Evolutionary conservation across 2,797 vertebrate species (phyloP).

Genomic region (Aldrovandia affinis): DNA sequence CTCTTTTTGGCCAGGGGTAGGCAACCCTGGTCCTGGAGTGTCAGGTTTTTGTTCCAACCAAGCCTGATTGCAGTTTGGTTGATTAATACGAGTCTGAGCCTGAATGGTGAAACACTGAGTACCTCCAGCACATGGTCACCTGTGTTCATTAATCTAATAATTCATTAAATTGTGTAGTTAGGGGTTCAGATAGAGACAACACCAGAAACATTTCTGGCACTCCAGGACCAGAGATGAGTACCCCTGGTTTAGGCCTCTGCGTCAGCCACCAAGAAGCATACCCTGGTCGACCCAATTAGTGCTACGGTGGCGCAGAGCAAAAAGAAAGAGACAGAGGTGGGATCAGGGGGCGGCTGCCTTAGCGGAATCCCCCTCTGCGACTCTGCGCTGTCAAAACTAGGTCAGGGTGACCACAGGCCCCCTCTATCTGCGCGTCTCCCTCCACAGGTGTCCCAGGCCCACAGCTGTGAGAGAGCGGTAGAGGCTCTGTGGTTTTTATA

Average conservation of each 20-base stretch:
- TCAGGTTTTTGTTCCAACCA: too few species aligned
- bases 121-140: too few species aligned
- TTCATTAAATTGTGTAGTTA: neutral
- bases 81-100: too few species aligned
- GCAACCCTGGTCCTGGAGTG: too few species aligned
- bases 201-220: too few species aligned
- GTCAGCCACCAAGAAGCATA: neutral
- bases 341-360: neutral
- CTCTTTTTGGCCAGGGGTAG: too few species aligned
- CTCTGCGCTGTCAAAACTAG: slow-evolving; percentile 25
- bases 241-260: neutral
- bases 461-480: slow-evolving; percentile 32
- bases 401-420: slow-evolving; percentile 34
- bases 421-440: slow-evolving; percentile 1
- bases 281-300: neutral
- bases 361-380: neutral
- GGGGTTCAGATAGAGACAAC: too few species aligned
- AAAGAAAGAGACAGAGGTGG: neutral
- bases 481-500: slow-evolving; percentile 42
- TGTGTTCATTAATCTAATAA: too few species aligned
- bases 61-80: too few species aligned
- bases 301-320: neutral
- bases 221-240: neutral
- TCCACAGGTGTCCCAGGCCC: slow-evolving; percentile 29
- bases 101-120: too few species aligned